phyloP scores from a whole-genome alignment of 2,888 invertebrate genomes.

The Pheosia gnoma region DNA sequence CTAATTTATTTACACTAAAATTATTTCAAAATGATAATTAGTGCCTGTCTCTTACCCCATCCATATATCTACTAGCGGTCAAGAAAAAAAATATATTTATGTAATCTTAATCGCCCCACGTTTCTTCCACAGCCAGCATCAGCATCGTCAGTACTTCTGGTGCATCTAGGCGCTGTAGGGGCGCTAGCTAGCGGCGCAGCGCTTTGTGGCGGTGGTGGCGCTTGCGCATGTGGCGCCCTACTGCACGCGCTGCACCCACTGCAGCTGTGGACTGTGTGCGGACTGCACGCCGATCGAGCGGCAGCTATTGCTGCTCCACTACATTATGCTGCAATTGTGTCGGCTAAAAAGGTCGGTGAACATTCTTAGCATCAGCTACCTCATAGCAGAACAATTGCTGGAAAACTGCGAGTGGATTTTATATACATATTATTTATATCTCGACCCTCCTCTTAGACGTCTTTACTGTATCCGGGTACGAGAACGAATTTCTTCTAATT shows the following conservation, averaged over 20 bases:
- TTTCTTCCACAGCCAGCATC: conserved; percentile 82
- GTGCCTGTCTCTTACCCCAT: too few relatives aligned
- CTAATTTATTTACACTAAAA: too few relatives aligned
- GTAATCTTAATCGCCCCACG: not conserved
- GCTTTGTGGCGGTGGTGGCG: conserved; percentile 86
- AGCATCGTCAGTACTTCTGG: conserved; percentile 88
- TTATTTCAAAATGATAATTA: too few relatives aligned
- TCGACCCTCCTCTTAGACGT: too few relatives aligned
- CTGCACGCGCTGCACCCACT: conserved; percentile 89
- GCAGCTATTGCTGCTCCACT: conserved; percentile 92
- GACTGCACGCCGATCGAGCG: conserved; percentile 90
- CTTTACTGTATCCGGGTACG: too few relatives aligned
- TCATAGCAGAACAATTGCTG: too few relatives aligned
- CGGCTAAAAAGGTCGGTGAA: conserved; percentile 85
- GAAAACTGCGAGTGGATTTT: too few relatives aligned
- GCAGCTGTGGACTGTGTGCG: conserved; percentile 91
- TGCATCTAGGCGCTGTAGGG: conserved; percentile 89
- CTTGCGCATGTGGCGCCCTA: conserved; percentile 88
- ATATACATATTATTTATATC: too few relatives aligned
- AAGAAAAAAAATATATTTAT: too few relatives aligned
- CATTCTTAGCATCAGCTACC: not conserved
- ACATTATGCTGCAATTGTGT: conserved; percentile 91
- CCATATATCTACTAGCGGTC: too few relatives aligned
- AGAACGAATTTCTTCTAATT: too few relatives aligned
- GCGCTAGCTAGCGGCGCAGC: conserved; percentile 88